Base-by-base conservation (phyloP, 2,888 invertebrate species). In the Drepanosiphum platanoidis region DNA sequence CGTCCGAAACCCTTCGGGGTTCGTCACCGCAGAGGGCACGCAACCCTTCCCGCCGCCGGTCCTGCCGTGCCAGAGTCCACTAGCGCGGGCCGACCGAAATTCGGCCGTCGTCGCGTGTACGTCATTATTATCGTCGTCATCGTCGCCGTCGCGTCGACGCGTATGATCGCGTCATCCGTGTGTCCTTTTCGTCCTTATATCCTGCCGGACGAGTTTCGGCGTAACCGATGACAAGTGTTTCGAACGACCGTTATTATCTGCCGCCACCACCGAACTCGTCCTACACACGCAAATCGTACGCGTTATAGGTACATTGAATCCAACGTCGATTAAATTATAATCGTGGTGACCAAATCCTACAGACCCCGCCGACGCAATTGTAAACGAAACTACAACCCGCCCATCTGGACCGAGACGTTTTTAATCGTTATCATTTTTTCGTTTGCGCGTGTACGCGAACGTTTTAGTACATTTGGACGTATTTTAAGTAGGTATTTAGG, bases 31-130 rank as follows among this genome's bases (percentile, higher is more conserved):
- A 3, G 30, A 34, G 36, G 8, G 64, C n/a, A 52, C 75, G 27
- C 39, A 78, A 78, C 78, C 64, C 78, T 78, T 78, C 64, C 30
- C 77, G 36, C 22, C 30, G 18, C 27, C 27, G 15, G 42, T 34
- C 77, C 36, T 13, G 11, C n/a, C 75, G 9, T 27, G 72, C 42
- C 30, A 72, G 22, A 42, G 42, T 46, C 46, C 52, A 13, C 42
- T 61, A 1, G 27, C 52, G 61, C 61, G 61, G 61, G 22, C 9
- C 61, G 27, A n/a, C 58, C 11, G 74, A 36, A 68, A 22, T 36
- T 58, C 5, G 7, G 4, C 34, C 34, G 52, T 52, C 5, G 18
- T 52, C 52, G 52, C 52, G 22, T 18, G 5, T n/a, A n/a, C 8
- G 58, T 22, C 18, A 52, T 18, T 15, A 3, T 52, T 15, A 15